phyloP scores from a whole-genome alignment of 1,140 invertebrate species.

The Phthorimaea operculella region DNA sequence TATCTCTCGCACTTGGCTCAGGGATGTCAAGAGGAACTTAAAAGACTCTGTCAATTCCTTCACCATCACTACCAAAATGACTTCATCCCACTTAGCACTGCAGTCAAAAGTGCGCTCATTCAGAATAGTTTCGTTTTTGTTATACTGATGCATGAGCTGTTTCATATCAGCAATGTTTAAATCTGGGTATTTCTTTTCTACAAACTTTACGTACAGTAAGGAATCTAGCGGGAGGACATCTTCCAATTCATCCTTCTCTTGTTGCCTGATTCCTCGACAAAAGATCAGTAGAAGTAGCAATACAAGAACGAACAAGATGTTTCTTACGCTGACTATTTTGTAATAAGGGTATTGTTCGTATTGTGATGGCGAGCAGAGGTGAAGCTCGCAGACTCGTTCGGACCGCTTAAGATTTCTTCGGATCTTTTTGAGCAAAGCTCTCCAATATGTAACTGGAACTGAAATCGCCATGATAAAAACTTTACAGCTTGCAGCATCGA shows the following conservation, averaged over 20 bases:
- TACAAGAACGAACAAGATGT: neutral
- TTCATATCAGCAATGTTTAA: neutral
- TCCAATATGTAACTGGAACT: too few relatives aligned
- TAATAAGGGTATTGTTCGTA: too few relatives aligned
- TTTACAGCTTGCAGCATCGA: too few relatives aligned
- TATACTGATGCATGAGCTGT: neutral
- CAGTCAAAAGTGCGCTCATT: slow-evolving; percentile 29
- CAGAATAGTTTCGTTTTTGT: slow-evolving; percentile 20
- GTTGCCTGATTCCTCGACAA: neutral
- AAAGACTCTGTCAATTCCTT: slow-evolving; percentile 12
- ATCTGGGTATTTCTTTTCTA: neutral
- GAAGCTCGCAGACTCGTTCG: too few relatives aligned
- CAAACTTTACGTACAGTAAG: neutral
- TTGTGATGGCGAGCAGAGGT: too few relatives aligned
- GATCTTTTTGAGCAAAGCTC: too few relatives aligned
- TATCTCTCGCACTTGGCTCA: slow-evolving; percentile 29
- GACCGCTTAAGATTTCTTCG: too few relatives aligned
- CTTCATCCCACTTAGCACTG: slow-evolving; percentile 16
- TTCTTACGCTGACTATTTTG: too few relatives aligned
- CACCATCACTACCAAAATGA: slow-evolving; percentile 31
- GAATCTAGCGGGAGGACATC: neutral
- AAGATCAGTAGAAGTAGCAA: neutral
- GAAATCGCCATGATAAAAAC: too few relatives aligned
- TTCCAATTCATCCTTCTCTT: neutral
- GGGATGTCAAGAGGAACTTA: slow-evolving; percentile 31